Evolutionary conservation across 2,113 vertebrate species (phyloP), one percentile per base, ranked within the genome.

Genomic region (Coryphaenoides rupestris): DNA sequence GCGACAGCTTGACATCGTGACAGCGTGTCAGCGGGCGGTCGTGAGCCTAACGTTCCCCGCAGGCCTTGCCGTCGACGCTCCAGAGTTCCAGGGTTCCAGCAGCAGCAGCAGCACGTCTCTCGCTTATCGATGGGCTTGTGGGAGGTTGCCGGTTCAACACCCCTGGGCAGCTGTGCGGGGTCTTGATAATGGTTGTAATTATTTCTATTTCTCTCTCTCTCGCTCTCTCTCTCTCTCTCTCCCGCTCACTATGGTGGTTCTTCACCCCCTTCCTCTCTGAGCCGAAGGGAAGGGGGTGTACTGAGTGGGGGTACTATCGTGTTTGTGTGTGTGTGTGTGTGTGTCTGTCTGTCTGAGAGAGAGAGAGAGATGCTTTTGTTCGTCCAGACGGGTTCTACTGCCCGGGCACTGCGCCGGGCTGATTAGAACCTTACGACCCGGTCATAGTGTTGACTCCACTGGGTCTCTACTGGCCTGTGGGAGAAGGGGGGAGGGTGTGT

Each of bases 401-500:
- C 55, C 58, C 69, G 58, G 5, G 17, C 71, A 73, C 79, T 82
- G 76, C 65, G 79, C 65, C 3, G 63, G 58, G 17, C 78, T 79
- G 81, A 86, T 86, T 87, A 79, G 72, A 82, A 66, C 75, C 83
- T 77, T 47, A 72, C 73, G 76, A 75, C 72, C 50, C 5, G 61
- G 65, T 84, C 81, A 82, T 77, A 70, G 68, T 81, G 81, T 74
- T 5, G 56, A 70, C 82, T 68, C 73, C 66, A 69, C 50, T n/a
- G n/a, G 53, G 80, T 63, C 60, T 40, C 70, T 49, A 3, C 6
- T 59, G 74, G 81, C 33, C 19, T 28, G 46, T 16, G 46, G 46
- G 3, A 47, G 46, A 47, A 16, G 3, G 46, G 46, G 46, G 46
- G 15, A 13, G 40, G 5, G 40, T 5, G 5, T 5, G 13, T 5